These are phyloP conservation scores for Saturnia pavonia DNA, from an alignment of 2,888 invertebrate genomes.

Conservation along the genomic window DNA sequence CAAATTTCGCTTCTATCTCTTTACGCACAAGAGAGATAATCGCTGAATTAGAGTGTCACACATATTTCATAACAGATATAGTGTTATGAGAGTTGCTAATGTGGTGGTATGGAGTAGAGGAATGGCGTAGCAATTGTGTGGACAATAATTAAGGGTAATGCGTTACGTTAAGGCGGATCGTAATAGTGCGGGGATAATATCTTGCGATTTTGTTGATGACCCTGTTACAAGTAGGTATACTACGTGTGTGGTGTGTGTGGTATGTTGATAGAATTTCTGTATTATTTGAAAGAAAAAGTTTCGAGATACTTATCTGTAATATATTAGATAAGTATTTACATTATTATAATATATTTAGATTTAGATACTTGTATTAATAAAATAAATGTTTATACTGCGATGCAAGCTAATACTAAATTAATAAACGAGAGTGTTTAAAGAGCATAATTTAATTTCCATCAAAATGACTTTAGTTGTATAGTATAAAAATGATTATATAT, in stretches of 20 bases:
- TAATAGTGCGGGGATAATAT: slow-evolving; percentile 63
- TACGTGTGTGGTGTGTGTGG: slow-evolving; percentile 20
- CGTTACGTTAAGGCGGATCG: slow-evolving; percentile 51
- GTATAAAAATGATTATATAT: background rate
- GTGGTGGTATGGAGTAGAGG: slow-evolving; percentile 63
- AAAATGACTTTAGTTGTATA: background rate
- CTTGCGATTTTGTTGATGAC: slow-evolving; percentile 66
- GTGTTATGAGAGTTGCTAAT: slow-evolving; percentile 74
- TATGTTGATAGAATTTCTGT: slow-evolving; percentile 5
- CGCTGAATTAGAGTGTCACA: slow-evolving; percentile 47
- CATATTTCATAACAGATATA: slow-evolving; percentile 76
- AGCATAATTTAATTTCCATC: too few relatives aligned
- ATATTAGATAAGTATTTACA: too few relatives aligned
- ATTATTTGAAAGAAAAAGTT: background rate
- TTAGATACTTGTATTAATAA: background rate
- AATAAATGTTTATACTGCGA: background rate
- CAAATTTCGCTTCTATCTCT: slow-evolving; percentile 52
- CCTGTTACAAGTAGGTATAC: slow-evolving; percentile 25
- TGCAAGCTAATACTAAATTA: background rate
- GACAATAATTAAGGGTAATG: slow-evolving; percentile 72
- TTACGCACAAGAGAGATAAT: slow-evolving; percentile 42
- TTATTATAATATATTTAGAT: too few relatives aligned
- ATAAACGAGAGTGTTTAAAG: background rate
- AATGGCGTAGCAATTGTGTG: slow-evolving; percentile 70
- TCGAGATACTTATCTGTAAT: background rate